Conservation (phyloP, 2,888 invertebrate genomes). For the Lasioglossum villosulum region DNA sequence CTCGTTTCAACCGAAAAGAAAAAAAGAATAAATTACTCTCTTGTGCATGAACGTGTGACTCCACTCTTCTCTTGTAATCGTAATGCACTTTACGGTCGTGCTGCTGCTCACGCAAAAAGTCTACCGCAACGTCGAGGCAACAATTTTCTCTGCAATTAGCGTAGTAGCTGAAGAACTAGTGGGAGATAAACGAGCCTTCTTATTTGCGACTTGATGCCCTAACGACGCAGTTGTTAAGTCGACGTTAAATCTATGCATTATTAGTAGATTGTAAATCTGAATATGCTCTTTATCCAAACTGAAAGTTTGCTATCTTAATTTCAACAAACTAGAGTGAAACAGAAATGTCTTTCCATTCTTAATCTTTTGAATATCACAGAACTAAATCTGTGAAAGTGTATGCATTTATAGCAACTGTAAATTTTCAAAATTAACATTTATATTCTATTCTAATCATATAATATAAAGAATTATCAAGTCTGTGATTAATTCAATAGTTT, state of each 20-base stretch:
- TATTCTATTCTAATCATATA: too few relatives aligned
- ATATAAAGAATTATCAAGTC: too few relatives aligned
- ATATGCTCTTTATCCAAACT: too few relatives aligned
- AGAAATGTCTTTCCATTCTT: too few relatives aligned
- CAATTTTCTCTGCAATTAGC: slow-evolving; percentile 2
- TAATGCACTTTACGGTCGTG: background rate
- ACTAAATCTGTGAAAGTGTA: too few relatives aligned
- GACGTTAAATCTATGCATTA: background rate
- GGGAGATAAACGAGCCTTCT: background rate
- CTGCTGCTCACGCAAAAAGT: background rate
- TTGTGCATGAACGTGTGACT: background rate
- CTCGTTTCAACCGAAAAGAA: too few relatives aligned
- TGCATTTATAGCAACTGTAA: too few relatives aligned
- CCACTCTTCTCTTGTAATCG: slow-evolving; percentile 1
- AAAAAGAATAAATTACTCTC: background rate
- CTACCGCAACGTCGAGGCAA: background rate
- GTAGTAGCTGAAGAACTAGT: background rate
- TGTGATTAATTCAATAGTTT: too few relatives aligned
- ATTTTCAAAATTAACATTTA: too few relatives aligned
- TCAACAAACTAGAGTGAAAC: background rate
- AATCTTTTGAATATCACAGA: too few relatives aligned
- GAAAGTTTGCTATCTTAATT: too few relatives aligned
- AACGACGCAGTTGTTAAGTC: background rate
- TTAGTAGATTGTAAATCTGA: too few relatives aligned
- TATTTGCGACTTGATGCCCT: background rate